phyloP scores from a whole-genome alignment of 2,888 invertebrate genomes.

The Drosophila parthenogenetica region DNA sequence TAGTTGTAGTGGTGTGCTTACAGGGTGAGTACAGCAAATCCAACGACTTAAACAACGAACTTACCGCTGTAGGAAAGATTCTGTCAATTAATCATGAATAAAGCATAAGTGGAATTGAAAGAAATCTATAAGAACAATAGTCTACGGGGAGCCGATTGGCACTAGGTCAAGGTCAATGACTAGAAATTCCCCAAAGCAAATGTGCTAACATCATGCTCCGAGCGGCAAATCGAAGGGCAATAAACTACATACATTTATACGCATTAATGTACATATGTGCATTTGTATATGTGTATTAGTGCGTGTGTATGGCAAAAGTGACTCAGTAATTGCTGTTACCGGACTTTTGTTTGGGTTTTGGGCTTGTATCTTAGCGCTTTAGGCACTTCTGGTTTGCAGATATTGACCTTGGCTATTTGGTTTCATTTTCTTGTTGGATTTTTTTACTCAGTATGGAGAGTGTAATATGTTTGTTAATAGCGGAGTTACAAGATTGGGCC shows the following conservation, averaged over 20 bases:
- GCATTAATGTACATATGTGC: not conserved
- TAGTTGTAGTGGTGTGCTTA: conserved; percentile 37
- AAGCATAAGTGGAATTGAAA: conserved; percentile 19
- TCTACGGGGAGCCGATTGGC: conserved; percentile 21
- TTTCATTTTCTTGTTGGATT: conserved; percentile 2
- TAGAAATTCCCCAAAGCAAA: conserved; percentile 71
- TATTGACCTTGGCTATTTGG: conserved; percentile 55
- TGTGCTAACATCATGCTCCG: conserved; percentile 60
- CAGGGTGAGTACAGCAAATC: conserved; percentile 54
- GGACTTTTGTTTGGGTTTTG: conserved; percentile 44
- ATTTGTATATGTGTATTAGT: not conserved
- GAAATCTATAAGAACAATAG: conserved; percentile 61
- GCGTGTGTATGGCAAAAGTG: conserved; percentile 59
- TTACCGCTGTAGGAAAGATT: conserved; percentile 5
- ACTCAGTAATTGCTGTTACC: conserved; percentile 71
- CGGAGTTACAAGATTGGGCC: too few relatives aligned
- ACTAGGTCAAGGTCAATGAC: conserved; percentile 71
- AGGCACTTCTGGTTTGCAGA: conserved; percentile 70
- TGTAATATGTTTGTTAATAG: too few relatives aligned
- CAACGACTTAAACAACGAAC: conserved; percentile 68
- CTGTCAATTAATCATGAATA: not conserved
- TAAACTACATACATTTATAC: conserved; percentile 56
- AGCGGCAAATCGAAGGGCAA: conserved; percentile 72
- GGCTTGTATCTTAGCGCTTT: conserved; percentile 25
- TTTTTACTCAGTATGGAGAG: not conserved